Evolutionary conservation across 2,888 invertebrate species (phyloP), one percentile per base, ranked within the genome.

Genomic region (Cactoblastis cactorum): DNA sequence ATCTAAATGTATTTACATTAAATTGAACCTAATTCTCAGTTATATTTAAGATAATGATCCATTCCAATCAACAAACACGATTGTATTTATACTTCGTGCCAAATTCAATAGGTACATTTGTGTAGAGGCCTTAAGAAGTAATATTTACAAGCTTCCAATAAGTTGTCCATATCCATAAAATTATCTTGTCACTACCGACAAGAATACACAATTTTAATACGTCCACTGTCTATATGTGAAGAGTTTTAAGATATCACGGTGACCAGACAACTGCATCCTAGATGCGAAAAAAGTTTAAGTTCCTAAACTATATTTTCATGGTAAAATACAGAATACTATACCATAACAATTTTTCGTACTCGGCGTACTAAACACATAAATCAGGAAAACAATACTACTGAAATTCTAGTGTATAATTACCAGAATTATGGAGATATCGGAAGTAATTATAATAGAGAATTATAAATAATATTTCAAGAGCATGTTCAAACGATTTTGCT

Each of bases 1-100:
- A 74, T 66, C 65, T 71, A 67, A 71, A 73, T 63, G 69, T 62
- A 69, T 81, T 80, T 86, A 85, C 84, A 86, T 60, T 74, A 69
- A 77, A 81, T 84, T 85, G 81, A 85, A 87, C 82, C 85, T 78
- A 77, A 85, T 83, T 85, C 82, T 86, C 86, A 87, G 86, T 85
- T 84, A 83, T 80, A 83, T 83, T 41, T 73, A 77, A 71, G 76
- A 79, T 75, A 75, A 72, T 74, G 65, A 64, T 71, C 62, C 65
- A 61, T 59, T 62, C 54, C 53, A 55, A 53, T 56, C 53, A 53
- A 32, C 33, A 28, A 32, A 41, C 34, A 43, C 39, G 45, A 45
- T 43, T 18, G 37, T 52, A 45, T 12, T n/a, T 35, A 39, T 38
- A 33, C 38, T 33, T 49, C 39, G 22, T 28, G n/a, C 37, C 37